Conservation (phyloP, 2,113 vertebrate genomes). For the Erythrocebus patas region DNA sequence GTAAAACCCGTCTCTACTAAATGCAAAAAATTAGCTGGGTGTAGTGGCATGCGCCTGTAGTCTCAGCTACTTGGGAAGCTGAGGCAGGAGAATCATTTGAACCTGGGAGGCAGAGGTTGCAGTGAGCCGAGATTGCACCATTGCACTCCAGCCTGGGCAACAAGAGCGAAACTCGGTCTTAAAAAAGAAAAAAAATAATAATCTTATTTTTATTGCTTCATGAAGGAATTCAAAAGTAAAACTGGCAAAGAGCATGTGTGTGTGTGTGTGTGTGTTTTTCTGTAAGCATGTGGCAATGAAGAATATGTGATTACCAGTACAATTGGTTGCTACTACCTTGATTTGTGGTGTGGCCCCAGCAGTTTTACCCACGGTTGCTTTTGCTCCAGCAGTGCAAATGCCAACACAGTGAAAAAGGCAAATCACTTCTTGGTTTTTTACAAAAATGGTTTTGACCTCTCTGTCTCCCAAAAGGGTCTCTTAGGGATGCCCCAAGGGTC, state of each 20-base stretch:
- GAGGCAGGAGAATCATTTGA: too few relatives aligned
- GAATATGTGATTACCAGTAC: rapidly evolving
- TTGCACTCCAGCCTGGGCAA: too few relatives aligned
- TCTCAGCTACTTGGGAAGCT: too few relatives aligned
- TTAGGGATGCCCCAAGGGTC: not conserved
- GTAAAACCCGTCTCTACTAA: too few relatives aligned
- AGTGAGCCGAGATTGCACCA: too few relatives aligned
- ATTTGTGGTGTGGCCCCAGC: not conserved
- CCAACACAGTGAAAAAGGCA: not conserved
- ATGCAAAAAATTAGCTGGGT: too few relatives aligned
- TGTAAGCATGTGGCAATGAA: too few relatives aligned
- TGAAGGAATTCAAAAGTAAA: not conserved
- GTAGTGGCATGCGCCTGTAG: too few relatives aligned
- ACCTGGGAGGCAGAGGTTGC: too few relatives aligned
- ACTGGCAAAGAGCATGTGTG: not conserved
- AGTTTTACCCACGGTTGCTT: not conserved
- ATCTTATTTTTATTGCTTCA: not conserved
- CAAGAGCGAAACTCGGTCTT: too few relatives aligned
- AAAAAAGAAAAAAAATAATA: not conserved
- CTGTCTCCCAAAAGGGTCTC: not conserved
- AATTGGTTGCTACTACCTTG: not conserved
- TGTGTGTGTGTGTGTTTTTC: not conserved
- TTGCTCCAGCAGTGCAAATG: not conserved
- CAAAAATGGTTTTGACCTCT: not conserved
- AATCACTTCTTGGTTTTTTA: not conserved